Evolutionary conservation across 2,797 vertebrate genomes (phyloP), one percentile per base, ranked within the genome.

Genomic region (Falco naumanni): DNA sequence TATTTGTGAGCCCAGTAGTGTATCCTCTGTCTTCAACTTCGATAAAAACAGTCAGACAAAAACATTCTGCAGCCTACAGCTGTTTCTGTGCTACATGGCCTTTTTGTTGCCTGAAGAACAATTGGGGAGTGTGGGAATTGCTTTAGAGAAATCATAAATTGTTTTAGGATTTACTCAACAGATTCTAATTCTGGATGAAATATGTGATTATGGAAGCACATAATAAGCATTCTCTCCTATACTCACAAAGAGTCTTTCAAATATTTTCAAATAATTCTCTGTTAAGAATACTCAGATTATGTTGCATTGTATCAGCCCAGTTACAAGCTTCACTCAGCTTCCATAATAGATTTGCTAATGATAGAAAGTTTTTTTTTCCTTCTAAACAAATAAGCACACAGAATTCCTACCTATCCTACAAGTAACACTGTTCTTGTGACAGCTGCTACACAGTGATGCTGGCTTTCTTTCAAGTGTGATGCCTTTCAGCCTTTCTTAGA

Each of bases 151-250:
- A 69, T 78, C 25, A 54, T 51, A 51, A 89, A 81, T 80, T 85
- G 33, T 85, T 97, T 71, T 1, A 53, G 57, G 59, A 53, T 78
- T 84, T 96, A 76, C 90, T 81, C 87, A 87, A 20, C 59, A 68
- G 82, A n/a, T 72, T 96, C 82, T 69, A 41, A 69, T 75, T 92
- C 47, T 47, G 85, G 54, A 77, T 95, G 76, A 97, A 96, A 71
- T 77, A 95, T 83, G 89, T 88, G 84, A 92, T 94, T 96, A 93
- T 69, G 50, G 84, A 95, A 91, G 85, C 89, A 95, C 95, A 92
- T 80, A 96, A 78, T 90, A 90, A 90, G 76, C 94, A 87, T 92
- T 90, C 75, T 95, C 63, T 96, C 60, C 81, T 89, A 94, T 87
- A 63, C 64, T 90, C 72, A 92, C 74, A 84, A 60, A 69, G 28